Conservation (phyloP, 2,888 invertebrate species). For the Mylabris sibirica region DNA sequence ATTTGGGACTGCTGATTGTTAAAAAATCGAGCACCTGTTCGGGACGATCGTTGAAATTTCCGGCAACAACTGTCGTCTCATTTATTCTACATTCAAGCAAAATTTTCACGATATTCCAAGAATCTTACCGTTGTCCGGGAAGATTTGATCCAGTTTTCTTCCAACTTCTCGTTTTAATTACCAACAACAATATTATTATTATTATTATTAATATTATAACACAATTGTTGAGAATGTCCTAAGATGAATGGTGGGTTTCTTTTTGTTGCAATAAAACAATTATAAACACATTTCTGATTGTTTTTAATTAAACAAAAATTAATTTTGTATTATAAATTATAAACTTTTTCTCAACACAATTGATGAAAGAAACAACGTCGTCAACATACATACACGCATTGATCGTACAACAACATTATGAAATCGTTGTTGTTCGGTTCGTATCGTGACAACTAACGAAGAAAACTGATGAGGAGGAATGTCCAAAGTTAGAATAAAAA, state of each 20-base stretch:
- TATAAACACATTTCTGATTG: background rate
- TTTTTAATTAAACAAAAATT: background rate
- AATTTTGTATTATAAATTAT: background rate
- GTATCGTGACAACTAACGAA: slow-evolving; percentile 3
- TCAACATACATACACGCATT: slow-evolving; percentile 3
- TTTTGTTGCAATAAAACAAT: background rate
- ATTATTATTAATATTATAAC: too few species aligned
- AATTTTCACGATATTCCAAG: background rate
- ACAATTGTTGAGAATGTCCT: background rate
- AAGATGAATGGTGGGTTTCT: background rate
- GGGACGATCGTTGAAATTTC: background rate
- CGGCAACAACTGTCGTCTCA: background rate
- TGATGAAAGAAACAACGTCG: slow-evolving; percentile 11
- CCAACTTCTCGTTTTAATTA: background rate
- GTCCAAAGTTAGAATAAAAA: background rate
- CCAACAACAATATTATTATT: background rate
- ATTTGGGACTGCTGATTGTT: background rate
- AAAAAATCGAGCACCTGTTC: background rate
- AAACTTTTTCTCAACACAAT: background rate
- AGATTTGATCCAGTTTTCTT: slow-evolving; percentile 14
- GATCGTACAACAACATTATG: background rate
- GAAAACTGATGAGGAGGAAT: slow-evolving; percentile 5
- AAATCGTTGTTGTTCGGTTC: slow-evolving; percentile 1
- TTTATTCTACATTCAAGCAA: background rate
- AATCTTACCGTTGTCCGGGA: slow-evolving; percentile 4